A percentile compares a stretch with the other conserved stretches of the same genome.
Evolutionary conservation across 2,113 vertebrate genomes (phyloP).

Genomic region (Rhombomys opimus): DNA sequence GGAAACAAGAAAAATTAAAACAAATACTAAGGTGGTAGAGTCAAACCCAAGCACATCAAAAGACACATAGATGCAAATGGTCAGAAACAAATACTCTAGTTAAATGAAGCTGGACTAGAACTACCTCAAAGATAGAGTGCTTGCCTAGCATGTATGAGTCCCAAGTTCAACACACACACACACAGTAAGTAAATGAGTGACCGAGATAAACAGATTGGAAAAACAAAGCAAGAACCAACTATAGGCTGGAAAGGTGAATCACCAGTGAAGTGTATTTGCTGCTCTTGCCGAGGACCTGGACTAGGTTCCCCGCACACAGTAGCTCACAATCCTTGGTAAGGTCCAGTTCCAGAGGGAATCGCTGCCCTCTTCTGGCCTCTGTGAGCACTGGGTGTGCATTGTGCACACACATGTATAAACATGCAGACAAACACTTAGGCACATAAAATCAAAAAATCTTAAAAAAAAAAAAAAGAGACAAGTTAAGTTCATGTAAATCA

Average conservation of each 20-base stretch:
- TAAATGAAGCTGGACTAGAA: background rate
- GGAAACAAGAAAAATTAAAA: background rate
- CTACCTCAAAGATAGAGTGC: background rate
- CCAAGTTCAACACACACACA: background rate
- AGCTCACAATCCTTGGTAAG: background rate
- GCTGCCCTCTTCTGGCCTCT: background rate
- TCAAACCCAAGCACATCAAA: background rate
- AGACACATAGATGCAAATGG: background rate
- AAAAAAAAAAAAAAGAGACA: too few species aligned
- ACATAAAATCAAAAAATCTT: background rate
- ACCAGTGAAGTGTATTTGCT: background rate
- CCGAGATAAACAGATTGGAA: background rate
- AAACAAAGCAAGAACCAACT: conserved; percentile 12
- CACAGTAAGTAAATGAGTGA: background rate
- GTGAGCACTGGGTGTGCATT: background rate
- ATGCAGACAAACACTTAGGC: background rate
- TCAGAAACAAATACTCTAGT: background rate
- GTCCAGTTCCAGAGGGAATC: background rate
- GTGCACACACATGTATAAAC: background rate
- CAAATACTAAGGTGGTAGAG: background rate
- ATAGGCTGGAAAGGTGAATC: background rate
- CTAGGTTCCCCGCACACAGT: background rate
- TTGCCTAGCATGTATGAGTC: too few species aligned
- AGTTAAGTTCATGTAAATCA: background rate
- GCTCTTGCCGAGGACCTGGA: background rate